A percentile compares a stretch with the other conserved stretches of the same genome.
Conservation (phyloP, 2,888 invertebrate genomes). For the Ganaspis brasiliensis region DNA sequence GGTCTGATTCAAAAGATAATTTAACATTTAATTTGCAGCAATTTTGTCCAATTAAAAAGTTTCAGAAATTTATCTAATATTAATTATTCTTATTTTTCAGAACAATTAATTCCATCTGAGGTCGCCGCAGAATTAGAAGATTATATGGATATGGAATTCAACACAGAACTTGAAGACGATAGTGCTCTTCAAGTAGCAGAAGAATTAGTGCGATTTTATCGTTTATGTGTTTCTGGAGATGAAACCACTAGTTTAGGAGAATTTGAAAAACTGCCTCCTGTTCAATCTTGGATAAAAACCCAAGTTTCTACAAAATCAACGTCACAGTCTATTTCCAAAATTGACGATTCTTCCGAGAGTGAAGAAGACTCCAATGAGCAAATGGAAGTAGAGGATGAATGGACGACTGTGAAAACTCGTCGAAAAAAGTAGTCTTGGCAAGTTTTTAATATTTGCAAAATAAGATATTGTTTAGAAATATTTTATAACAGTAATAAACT, state of each 20-base stretch:
- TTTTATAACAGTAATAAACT: background rate
- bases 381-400: slow-evolving; percentile 70
- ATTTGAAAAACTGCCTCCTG: slow-evolving; percentile 69
- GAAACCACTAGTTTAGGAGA: slow-evolving; percentile 63
- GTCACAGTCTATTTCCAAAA: background rate
- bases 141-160: slow-evolving; percentile 73
- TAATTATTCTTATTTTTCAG: slow-evolving; percentile 62
- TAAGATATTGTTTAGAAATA: background rate
- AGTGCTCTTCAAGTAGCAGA: slow-evolving; percentile 74
- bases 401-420: slow-evolving; percentile 72
- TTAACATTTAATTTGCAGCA: too few species aligned
- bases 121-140: slow-evolving; percentile 73
- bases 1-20: too few species aligned
- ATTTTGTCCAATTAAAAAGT: too few species aligned
- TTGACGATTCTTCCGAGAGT: background rate
- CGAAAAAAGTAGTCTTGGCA: slow-evolving; percentile 66
- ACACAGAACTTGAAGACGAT: slow-evolving; percentile 73
- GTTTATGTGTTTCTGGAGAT: slow-evolving; percentile 66
- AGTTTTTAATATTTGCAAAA: slow-evolving; percentile 3
- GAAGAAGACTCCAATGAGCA: slow-evolving; percentile 43
- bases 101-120: slow-evolving; percentile 67
- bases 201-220: slow-evolving; percentile 72
- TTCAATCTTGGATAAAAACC: slow-evolving; percentile 71
- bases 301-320: slow-evolving; percentile 44
- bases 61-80: too few species aligned